phyloP scores from a whole-genome alignment of 1,140 invertebrate species.

The Leptinotarsa lineolata region DNA sequence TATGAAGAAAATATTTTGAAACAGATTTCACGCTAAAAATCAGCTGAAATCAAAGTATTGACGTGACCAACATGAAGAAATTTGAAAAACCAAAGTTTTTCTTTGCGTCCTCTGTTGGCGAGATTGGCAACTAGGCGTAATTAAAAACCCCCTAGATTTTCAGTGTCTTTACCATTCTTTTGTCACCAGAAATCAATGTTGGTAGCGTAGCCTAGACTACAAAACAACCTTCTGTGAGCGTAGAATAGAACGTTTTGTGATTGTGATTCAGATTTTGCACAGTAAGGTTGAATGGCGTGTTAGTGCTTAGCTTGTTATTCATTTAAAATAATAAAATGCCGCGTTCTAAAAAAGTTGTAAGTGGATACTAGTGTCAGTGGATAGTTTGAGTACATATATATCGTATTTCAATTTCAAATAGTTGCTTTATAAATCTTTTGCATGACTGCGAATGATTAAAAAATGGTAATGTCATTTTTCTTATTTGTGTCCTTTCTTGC shows the following conservation, averaged over 20 bases:
- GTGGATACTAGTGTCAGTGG: constrained; percentile 32
- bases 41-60: neutral
- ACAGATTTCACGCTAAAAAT: no score
- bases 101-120: constrained; percentile 31
- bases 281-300: constrained; percentile 43
- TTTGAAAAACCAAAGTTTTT: constrained; percentile 29
- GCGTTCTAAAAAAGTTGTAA: constrained; percentile 48
- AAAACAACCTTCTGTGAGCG: no score
- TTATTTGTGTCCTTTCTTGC: constrained; percentile 36
- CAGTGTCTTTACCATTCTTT: constrained; percentile 54
- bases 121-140: constrained; percentile 24
- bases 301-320: constrained; percentile 33
- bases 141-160: constrained; percentile 54
- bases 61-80: constrained; percentile 29
- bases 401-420: constrained; percentile 19
- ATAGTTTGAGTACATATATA: constrained; percentile 23
- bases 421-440: constrained; percentile 37
- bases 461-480: constrained; percentile 54
- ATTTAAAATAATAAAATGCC: constrained; percentile 47
- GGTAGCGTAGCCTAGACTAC: constrained; percentile 41
- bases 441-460: constrained; percentile 42
- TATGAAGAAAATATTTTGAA: no score
- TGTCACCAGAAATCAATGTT: constrained; percentile 56
- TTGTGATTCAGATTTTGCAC: constrained; percentile 39
- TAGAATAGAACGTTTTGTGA: no score